phyloP scores from a whole-genome alignment of 1,140 invertebrate species.

The Formica selysi region DNA sequence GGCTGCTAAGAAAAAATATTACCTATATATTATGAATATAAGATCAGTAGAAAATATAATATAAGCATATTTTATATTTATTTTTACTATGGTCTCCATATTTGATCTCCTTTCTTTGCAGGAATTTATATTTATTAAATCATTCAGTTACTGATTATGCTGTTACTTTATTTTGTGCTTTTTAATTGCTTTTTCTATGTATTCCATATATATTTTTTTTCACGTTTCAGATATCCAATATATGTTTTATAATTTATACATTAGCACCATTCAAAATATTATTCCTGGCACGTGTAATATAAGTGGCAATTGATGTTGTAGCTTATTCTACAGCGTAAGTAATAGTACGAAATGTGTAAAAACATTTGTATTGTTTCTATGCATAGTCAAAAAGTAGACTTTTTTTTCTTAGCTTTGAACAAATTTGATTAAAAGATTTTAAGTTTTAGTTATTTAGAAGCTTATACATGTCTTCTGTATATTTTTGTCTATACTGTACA shows the following conservation, averaged over 20 bases:
- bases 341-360: constrained; percentile 72
- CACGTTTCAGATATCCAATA: constrained; percentile 79
- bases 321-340: constrained; percentile 78
- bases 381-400: constrained; percentile 12
- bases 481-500: constrained; percentile 32
- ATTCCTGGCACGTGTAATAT: constrained; percentile 80
- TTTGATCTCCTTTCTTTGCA: constrained; percentile 28
- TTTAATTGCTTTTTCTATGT: constrained; percentile 67
- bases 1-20: neutral
- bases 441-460: neutral
- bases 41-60: constrained; percentile 66
- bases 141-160: constrained; percentile 19
- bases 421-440: constrained; percentile 15
- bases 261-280: constrained; percentile 77
- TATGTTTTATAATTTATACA: constrained; percentile 80
- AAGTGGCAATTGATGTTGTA: constrained; percentile 76
- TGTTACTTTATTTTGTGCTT: constrained; percentile 62
- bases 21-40: constrained; percentile 25
- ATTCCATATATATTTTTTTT: constrained; percentile 78
- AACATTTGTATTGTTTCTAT: constrained; percentile 41
- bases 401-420: constrained; percentile 40
- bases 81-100: constrained; percentile 36
- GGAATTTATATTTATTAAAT: constrained; percentile 23
- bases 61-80: neutral
- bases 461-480: constrained; percentile 20